Base-by-base conservation (phyloP, 2,888 invertebrate species). In the Caenorhabditis parvicauda region DNA sequence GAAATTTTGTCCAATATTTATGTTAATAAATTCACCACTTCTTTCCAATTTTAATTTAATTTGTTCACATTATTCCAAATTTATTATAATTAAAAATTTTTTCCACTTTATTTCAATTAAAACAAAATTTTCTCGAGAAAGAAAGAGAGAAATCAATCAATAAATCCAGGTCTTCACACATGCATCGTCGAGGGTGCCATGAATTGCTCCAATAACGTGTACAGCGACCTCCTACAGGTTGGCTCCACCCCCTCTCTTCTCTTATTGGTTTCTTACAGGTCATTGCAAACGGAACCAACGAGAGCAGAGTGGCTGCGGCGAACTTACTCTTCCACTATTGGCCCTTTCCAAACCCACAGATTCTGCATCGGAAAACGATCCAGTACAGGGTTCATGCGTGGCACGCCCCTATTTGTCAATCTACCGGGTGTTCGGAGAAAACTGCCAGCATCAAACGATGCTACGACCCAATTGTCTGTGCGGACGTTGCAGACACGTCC, bases 271-370 rank as follows among this genome's bases (percentile, higher is more conserved):
- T 46, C 22, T 27, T 50, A 41, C 59, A 92, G 54, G 66, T 66
- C 2, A 66, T 66, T 7, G 60, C 69, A 2, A 69, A 95, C 83
- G 98, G 98, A 42, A 94, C 96, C 0, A 89, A 91, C 66, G 89
- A 90, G 48, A 91, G 95, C 0, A 85, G 94, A 48, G 88, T 91
- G n/a, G 92, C 93, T 0, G 96, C 96, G 1, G 93, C 93, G 50
- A 93, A 95, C 84, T 86, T 98, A 37, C 87, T 98, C 46, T 96
- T 98, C 84, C 93, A 95, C 85, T 98, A 98, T 83, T 98, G 96
- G 95, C 98, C 98, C 3, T 90, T 94, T 3, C 90, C 96, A 79
- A 93, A 95, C 83, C 90, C 93, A 24, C 90, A 90, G 80, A 87
- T 92, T 5, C 90, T 92, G 76, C 95, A 95, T 82, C 86, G 92